Conservation (phyloP, 2,797 vertebrate species). For the Enteromius viviparus region DNA sequence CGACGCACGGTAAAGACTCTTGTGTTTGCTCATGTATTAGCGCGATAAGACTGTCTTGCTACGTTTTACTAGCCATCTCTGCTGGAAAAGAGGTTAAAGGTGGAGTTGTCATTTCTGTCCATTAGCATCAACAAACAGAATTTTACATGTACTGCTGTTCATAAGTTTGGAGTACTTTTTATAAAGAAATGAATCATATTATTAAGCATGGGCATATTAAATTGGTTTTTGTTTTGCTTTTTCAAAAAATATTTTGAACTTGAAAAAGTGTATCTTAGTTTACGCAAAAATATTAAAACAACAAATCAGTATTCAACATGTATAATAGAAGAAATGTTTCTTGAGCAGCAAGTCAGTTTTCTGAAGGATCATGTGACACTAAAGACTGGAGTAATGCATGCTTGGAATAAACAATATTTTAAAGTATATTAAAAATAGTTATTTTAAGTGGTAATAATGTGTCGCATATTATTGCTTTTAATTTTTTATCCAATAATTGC, state of each 20-base stretch:
- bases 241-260: neutral
- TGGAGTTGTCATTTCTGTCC: neutral
- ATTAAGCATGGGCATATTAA: neutral
- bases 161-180: neutral
- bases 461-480: neutral
- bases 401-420: neutral
- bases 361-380: neutral
- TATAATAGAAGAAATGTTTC: neutral
- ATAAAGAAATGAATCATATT: neutral
- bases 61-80: conserved; percentile 16
- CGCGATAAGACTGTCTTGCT: conserved; percentile 68
- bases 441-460: neutral
- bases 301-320: neutral
- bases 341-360: neutral
- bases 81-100: conserved; percentile 26
- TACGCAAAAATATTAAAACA: neutral
- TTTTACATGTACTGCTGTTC: neutral
- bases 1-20: conserved; percentile 67
- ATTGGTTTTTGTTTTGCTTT: too few species aligned
- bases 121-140: neutral
- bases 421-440: neutral
- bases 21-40: conserved; percentile 76
- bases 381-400: neutral
- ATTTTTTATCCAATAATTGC: neutral
- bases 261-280: neutral